Percentiles rank a stretch among this genome's conserved stretches.
phyloP scores from a whole-genome alignment of 2,888 invertebrate species.

The Lasioglossum lativentre region DNA sequence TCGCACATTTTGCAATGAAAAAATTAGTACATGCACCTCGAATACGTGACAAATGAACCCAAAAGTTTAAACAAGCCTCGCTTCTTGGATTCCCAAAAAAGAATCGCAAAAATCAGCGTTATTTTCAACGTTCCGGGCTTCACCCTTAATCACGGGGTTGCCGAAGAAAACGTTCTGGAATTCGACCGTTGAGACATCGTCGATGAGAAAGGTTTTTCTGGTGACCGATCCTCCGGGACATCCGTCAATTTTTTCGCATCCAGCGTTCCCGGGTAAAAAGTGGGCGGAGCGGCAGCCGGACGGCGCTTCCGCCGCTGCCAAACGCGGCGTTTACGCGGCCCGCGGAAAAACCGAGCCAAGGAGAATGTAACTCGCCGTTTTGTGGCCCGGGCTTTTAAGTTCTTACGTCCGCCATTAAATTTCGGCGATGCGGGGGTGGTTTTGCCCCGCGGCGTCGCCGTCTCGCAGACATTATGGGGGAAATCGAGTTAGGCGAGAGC shows the following conservation, averaged over 20 bases:
- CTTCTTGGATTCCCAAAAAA: background rate
- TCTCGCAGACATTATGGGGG: constrained; percentile 28
- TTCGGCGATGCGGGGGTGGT: constrained; percentile 28
- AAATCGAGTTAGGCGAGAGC: constrained; percentile 47
- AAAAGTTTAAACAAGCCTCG: background rate
- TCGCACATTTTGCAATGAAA: background rate
- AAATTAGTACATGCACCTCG: background rate
- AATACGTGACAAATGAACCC: background rate
- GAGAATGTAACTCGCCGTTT: constrained; percentile 15
- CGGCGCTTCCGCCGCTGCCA: constrained; percentile 8
- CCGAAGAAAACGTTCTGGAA: background rate
- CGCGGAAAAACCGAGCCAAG: constrained; percentile 5
- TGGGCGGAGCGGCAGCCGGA: background rate
- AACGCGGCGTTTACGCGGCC: constrained; percentile 18
- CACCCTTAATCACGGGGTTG: background rate
- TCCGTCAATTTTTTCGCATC: background rate
- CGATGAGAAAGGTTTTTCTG: background rate
- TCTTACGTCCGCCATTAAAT: constrained; percentile 43
- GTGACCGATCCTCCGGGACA: background rate
- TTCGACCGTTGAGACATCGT: background rate
- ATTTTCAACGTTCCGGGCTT: background rate
- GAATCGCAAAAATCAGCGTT: background rate
- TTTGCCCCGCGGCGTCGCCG: constrained; percentile 17
- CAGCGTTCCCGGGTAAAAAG: background rate
- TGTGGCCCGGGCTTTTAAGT: constrained; percentile 17